Conservation (phyloP, 2,888 invertebrate species). For the Pediacus dermestoides region DNA sequence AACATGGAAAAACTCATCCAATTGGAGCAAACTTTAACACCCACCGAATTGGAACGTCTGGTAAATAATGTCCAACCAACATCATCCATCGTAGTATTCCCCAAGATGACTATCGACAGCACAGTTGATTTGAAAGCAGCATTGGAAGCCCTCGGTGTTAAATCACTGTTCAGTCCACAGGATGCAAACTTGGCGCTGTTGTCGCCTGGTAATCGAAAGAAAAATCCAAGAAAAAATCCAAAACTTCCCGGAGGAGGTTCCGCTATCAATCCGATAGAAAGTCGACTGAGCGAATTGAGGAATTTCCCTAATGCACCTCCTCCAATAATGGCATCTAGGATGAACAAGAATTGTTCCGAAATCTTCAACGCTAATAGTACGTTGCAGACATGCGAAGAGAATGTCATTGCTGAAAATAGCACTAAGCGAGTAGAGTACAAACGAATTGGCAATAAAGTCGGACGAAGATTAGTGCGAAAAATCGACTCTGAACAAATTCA, state of each 20-base stretch:
- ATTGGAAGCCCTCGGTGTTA: slow-evolving; percentile 58
- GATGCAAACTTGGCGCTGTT: slow-evolving; percentile 67
- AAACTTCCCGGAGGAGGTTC: slow-evolving; percentile 4
- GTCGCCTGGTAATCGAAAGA: slow-evolving; percentile 48
- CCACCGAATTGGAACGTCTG: slow-evolving; percentile 52
- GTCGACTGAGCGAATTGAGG: slow-evolving; percentile 3
- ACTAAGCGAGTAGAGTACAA: slow-evolving; percentile 33
- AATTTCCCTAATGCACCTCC: slow-evolving; percentile 18
- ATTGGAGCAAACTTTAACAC: slow-evolving; percentile 52
- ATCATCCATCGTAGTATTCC: slow-evolving; percentile 59
- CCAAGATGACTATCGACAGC: slow-evolving; percentile 68
- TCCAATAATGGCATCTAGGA: slow-evolving; percentile 34
- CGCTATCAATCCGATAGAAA: slow-evolving; percentile 14
- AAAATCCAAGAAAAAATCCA: not conserved
- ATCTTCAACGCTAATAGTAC: slow-evolving; percentile 36
- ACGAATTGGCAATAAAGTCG: slow-evolving; percentile 41
- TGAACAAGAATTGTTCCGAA: slow-evolving; percentile 34
- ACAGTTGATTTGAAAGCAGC: slow-evolving; percentile 55
- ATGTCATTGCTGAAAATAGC: slow-evolving; percentile 20
- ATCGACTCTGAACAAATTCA: slow-evolving; percentile 21
- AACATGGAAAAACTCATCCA: slow-evolving; percentile 50
- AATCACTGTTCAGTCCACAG: slow-evolving; percentile 59
- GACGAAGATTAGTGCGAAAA: slow-evolving; percentile 38
- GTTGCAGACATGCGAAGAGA: slow-evolving; percentile 29
- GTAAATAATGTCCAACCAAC: slow-evolving; percentile 51